phyloP scores from a whole-genome alignment of 2,113 vertebrate species.

The Sinocyclocheilus maitianheensis region DNA sequence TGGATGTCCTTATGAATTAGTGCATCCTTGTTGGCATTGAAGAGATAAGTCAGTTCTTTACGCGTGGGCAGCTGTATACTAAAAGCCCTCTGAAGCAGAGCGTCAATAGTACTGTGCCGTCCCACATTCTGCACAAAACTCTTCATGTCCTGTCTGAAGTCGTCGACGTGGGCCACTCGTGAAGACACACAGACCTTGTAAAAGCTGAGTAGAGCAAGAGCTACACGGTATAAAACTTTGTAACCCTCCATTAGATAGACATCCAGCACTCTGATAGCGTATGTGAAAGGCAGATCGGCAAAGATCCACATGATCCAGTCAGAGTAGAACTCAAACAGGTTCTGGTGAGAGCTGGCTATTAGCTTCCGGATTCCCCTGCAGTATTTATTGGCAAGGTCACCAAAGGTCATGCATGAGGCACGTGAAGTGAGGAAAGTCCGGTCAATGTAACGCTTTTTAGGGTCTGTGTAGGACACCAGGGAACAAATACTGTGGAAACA shows the following conservation, averaged over 20 bases:
- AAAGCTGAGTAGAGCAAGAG: conserved; percentile 80
- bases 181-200: conserved; percentile 77
- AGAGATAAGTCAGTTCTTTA: conserved; percentile 84
- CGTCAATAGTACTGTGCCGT: conserved; percentile 70
- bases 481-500: conserved; percentile 81
- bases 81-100: conserved; percentile 82
- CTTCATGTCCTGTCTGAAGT: conserved; percentile 79
- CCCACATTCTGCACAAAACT: conserved; percentile 77
- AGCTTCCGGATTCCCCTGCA: conserved; percentile 84
- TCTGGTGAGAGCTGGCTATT: conserved; percentile 79
- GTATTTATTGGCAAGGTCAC: conserved; percentile 85
- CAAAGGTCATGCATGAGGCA: conserved; percentile 87
- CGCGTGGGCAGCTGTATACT: conserved; percentile 81
- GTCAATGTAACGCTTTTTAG: conserved; percentile 82
- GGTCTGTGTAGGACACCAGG: conserved; percentile 79
- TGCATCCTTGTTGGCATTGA: conserved; percentile 83
- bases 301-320: conserved; percentile 89
- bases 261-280: conserved; percentile 81
- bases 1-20: conserved; percentile 79
- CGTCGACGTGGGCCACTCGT: conserved; percentile 72
- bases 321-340: conserved; percentile 85
- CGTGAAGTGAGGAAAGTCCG: conserved; percentile 83
- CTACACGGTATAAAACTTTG: conserved; percentile 87
- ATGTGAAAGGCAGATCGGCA: conserved; percentile 82
- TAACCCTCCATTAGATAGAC: conserved; percentile 85